Percentiles rank a stretch among this genome's conserved stretches.
Evolutionary conservation across 2,888 invertebrate genomes (phyloP).

Genomic region (Hoplodrina blanda): DNA sequence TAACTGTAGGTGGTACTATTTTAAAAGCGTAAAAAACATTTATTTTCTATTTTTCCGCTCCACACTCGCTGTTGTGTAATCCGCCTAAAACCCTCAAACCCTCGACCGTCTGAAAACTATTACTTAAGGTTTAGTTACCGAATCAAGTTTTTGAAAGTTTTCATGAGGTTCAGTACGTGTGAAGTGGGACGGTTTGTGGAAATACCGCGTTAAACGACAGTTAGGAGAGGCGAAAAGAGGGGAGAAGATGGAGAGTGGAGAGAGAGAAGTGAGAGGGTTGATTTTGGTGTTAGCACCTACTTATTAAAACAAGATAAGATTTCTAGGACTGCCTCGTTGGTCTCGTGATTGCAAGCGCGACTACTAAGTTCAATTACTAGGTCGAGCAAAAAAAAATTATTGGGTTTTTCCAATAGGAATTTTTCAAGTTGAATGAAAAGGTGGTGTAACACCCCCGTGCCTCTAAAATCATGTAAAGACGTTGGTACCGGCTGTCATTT

Average conservation of each 20-base stretch:
- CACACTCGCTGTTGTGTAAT: conserved; percentile 23
- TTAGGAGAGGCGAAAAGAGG: neutral
- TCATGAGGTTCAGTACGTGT: conserved; percentile 50
- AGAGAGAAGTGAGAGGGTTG: conserved; percentile 8
- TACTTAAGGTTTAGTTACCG: conserved; percentile 58
- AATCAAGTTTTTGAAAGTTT: conserved; percentile 70
- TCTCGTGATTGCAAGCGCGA: too few species aligned
- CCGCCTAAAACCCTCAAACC: conserved; percentile 57
- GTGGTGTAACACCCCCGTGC: too few species aligned
- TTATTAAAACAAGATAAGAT: neutral
- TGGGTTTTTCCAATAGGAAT: too few species aligned
- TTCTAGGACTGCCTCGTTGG: too few species aligned
- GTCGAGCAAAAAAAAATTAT: too few species aligned
- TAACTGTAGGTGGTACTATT: too few species aligned
- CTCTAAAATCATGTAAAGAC: too few species aligned
- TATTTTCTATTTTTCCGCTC: neutral
- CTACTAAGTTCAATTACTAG: too few species aligned
- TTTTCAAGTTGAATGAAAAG: too few species aligned
- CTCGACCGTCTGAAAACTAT: conserved; percentile 62
- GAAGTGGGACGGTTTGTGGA: conserved; percentile 38
- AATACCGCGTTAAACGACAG: conserved; percentile 34
- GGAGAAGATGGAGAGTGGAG: neutral
- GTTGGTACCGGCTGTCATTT: too few species aligned
- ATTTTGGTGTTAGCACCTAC: neutral
- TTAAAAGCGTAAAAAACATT: neutral